Base-by-base conservation (phyloP, 2,797 vertebrate genomes). In the Oreortyx pictus region DNA sequence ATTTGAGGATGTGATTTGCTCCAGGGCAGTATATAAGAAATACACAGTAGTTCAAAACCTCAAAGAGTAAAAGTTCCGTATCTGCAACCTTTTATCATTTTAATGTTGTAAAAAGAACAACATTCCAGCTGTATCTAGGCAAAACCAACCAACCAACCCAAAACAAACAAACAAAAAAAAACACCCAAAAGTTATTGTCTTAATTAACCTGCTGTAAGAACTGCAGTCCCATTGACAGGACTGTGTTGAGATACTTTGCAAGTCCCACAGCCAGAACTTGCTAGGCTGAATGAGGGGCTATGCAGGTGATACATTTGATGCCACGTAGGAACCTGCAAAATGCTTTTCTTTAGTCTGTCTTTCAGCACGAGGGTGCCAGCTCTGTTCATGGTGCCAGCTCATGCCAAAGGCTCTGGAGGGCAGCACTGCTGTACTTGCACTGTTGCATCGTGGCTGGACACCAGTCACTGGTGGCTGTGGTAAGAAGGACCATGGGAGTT, bases 1-100 rank as follows among this genome's bases (percentile, higher is more conserved):
- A 33, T 54, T 11, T 44, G 92, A 94, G 81, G 76, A 87, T 91
- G 71, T 80, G 54, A 71, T 88, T 95, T 77, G 89, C 94, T 94
- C 68, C 92, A 94, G 96, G 95, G 61, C 6, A 49, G 39, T 9
- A 39, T 29, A 59, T 2, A 85, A 71, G 78, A 67, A 49, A 56
- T 5, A 56, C 2, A 64, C 47, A 74, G 65, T 20, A 66, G 74
- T 71, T 33, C 59, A 89, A 72, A 96, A 80, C 60, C 77, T 71
- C 71, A 23, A 43, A 70, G 86, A 85, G 82, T 7, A 39, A 65
- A 91, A 33, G 70, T 62, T 47, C 75, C 67, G 41, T n/a, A 22
- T 19, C 35, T 5, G 27, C 67, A 85, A 70, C 29, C 64, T 78
- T 72, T 73, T 27, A 68, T n/a, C 64, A 27, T 54, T 31, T 41